phyloP scores from a whole-genome alignment of 2,888 invertebrate species.

The Diaperis boleti region DNA sequence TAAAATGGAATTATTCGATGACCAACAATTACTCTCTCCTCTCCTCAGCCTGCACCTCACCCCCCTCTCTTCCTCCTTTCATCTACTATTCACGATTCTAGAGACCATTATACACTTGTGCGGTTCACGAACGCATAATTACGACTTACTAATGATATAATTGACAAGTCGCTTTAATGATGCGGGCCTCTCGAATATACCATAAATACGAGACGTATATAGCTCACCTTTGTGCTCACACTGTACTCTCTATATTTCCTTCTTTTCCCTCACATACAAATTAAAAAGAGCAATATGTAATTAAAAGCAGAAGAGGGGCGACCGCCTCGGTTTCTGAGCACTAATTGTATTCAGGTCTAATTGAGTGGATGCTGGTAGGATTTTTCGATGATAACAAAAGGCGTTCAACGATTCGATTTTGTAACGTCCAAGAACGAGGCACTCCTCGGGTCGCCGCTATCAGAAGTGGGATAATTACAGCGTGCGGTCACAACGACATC shows the following conservation, averaged over 20 bases:
- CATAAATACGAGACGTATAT: slow-evolving; percentile 30
- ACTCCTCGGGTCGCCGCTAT: no score
- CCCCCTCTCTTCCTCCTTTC: background rate
- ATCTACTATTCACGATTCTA: slow-evolving; percentile 2
- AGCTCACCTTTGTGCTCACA: slow-evolving; percentile 19
- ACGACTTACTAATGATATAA: slow-evolving; percentile 50
- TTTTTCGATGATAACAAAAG: no score
- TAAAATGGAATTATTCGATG: background rate
- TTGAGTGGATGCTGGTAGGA: slow-evolving; percentile 28
- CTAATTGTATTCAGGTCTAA: slow-evolving; percentile 38
- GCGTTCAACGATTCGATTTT: no score
- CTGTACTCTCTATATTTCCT: slow-evolving; percentile 1
- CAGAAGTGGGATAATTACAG: no score
- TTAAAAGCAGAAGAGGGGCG: slow-evolving; percentile 38
- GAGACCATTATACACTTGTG: slow-evolving; percentile 37
- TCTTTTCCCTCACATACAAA: background rate
- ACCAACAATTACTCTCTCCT: background rate
- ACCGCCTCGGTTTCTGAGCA: slow-evolving; percentile 13
- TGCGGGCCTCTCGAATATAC: slow-evolving; percentile 48
- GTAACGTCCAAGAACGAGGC: no score
- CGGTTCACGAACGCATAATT: slow-evolving; percentile 44
- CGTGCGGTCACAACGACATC: no score
- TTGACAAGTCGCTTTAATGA: slow-evolving; percentile 50
- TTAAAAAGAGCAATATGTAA: slow-evolving; percentile 39
- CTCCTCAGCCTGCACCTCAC: no score